Evolutionary conservation across 2,113 vertebrate genomes (phyloP).

Genomic region (Amblyornis subalaris): DNA sequence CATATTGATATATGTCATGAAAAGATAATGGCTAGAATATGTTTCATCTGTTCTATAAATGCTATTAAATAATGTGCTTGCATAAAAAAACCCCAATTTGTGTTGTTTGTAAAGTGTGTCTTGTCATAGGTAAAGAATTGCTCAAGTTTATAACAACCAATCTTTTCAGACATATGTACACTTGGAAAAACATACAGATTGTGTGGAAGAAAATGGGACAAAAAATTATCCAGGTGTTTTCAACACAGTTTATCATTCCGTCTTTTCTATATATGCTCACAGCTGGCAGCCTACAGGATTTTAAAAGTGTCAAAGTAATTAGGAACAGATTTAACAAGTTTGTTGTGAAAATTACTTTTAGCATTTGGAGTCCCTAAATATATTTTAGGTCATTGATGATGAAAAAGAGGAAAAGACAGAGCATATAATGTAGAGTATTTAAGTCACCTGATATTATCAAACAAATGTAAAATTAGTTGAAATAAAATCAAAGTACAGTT

Average conservation of each 20-base stretch:
- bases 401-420: not conserved
- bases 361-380: not conserved
- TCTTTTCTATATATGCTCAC: not conserved
- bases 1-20: not conserved
- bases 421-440: not conserved
- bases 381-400: not conserved
- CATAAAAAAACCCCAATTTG: fast-evolving
- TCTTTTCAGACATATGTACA: not conserved
- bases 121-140: not conserved
- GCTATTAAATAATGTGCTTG: not conserved
- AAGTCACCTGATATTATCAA: not conserved
- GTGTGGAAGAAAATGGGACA: not conserved
- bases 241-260: not conserved
- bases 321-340: not conserved
- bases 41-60: not conserved
- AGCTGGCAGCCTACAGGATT: not conserved
- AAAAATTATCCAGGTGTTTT: not conserved
- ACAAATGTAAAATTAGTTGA: not conserved
- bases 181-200: not conserved
- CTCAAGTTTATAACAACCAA: not conserved
- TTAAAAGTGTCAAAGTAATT: not conserved
- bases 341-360: not conserved
- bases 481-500: not conserved
- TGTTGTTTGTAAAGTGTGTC: not conserved
- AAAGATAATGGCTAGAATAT: not conserved